Conservation (phyloP, 1,140 invertebrate genomes). For the Apolygus lucorum region DNA sequence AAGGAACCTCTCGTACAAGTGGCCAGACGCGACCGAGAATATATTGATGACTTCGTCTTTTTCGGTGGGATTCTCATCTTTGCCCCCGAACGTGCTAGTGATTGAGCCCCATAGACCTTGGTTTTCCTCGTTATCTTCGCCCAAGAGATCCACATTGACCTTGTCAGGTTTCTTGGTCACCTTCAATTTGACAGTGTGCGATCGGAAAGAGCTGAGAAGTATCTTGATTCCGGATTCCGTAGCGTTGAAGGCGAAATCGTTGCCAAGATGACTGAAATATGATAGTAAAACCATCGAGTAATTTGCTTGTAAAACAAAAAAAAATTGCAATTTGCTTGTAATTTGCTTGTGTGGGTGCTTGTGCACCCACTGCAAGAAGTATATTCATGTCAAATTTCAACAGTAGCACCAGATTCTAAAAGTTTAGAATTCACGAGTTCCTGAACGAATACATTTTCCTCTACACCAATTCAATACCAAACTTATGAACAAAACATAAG, state of each 20-base stretch:
- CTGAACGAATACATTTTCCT: too few species aligned
- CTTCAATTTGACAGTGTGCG: slow-evolving; percentile 82
- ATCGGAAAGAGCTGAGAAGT: slow-evolving; percentile 77
- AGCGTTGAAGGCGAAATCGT: slow-evolving; percentile 53
- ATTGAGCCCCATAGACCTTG: slow-evolving; percentile 89
- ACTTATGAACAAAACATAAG: too few species aligned
- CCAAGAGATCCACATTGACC: slow-evolving; percentile 70
- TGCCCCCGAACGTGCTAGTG: slow-evolving; percentile 64
- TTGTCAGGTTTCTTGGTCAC: slow-evolving; percentile 86
- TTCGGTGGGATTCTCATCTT: slow-evolving; percentile 52
- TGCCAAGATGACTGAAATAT: slow-evolving; percentile 57
- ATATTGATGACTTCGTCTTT: slow-evolving; percentile 90
- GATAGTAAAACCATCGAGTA: too few species aligned
- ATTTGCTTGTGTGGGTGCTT: too few species aligned
- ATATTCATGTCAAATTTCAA: too few species aligned
- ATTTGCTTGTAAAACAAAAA: too few species aligned
- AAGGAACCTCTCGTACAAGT: slow-evolving; percentile 95
- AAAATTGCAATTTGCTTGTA: too few species aligned
- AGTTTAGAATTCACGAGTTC: too few species aligned
- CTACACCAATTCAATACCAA: too few species aligned
- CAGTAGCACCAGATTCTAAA: too few species aligned
- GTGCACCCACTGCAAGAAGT: too few species aligned
- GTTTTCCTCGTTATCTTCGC: slow-evolving; percentile 61
- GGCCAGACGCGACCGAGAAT: slow-evolving; percentile 97
- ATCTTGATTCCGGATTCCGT: slow-evolving; percentile 63